Percentiles rank a stretch among this genome's conserved stretches.
phyloP scores from a whole-genome alignment of 2,113 vertebrate genomes.

The Aptenodytes patagonicus region DNA sequence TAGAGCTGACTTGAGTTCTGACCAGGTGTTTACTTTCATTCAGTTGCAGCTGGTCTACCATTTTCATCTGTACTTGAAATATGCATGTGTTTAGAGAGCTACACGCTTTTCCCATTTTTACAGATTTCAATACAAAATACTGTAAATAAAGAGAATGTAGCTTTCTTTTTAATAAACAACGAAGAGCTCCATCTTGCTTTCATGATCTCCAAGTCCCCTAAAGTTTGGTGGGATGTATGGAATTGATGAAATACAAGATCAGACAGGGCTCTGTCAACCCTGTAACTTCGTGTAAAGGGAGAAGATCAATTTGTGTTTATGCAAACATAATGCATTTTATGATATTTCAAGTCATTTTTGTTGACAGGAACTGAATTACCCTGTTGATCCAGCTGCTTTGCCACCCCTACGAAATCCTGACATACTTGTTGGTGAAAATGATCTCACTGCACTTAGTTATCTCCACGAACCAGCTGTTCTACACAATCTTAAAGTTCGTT shows the following conservation, averaged over 20 bases:
- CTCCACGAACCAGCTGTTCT: slow-evolving; percentile 95
- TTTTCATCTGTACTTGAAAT: neutral
- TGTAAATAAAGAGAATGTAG: neutral
- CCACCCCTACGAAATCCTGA: slow-evolving; percentile 94
- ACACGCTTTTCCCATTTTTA: neutral
- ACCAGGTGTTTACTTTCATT: neutral
- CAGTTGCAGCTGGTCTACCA: rapidly evolving
- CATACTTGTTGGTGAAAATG: slow-evolving; percentile 97
- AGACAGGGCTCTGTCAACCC: neutral
- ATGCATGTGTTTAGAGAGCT: neutral
- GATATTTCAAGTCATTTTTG: neutral
- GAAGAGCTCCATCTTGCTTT: neutral
- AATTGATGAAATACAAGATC: neutral
- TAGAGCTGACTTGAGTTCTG: neutral
- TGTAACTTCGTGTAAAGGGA: neutral
- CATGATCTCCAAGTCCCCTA: neutral
- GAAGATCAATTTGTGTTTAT: neutral
- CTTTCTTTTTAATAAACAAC: neutral
- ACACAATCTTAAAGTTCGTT: slow-evolving; percentile 93
- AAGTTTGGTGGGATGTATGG: neutral
- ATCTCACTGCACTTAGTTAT: slow-evolving; percentile 97
- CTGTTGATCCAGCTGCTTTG: slow-evolving; percentile 78
- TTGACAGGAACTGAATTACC: slow-evolving; percentile 78
- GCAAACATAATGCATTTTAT: neutral
- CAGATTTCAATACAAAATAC: neutral